Percentiles rank a stretch among this genome's conserved stretches.
These are phyloP conservation scores for Turritopsis rubra DNA, from an alignment of 30 jellyfish, hydroid and myxozoan genomes.

Conservation along the genomic window DNA sequence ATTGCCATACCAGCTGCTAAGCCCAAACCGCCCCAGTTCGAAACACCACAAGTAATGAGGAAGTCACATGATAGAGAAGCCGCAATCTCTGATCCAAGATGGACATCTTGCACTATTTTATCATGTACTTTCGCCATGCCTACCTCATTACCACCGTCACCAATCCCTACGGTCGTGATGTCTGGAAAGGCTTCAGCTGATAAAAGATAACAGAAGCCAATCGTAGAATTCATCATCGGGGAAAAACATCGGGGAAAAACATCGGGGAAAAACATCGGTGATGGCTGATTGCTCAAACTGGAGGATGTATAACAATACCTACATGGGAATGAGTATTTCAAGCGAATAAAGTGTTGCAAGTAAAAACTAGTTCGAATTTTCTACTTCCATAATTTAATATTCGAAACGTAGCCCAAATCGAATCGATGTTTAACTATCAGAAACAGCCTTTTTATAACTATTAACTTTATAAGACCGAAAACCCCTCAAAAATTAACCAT, in stretches of 20 bases:
- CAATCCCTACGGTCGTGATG: slow-evolving; percentile 79
- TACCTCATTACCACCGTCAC: slow-evolving; percentile 94
- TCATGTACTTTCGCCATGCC: slow-evolving; percentile 89
- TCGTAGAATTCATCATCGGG: background rate
- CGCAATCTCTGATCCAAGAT: slow-evolving; percentile 58
- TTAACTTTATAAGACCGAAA: too few species aligned
- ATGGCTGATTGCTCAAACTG: too few species aligned
- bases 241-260: background rate
- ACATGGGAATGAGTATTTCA: too few species aligned
- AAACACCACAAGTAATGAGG: slow-evolving; percentile 74
- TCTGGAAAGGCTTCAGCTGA: slow-evolving; percentile 16
- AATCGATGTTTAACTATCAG: too few species aligned
- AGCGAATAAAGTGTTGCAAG: too few species aligned
- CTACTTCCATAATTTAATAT: too few species aligned
- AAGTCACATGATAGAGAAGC: slow-evolving; percentile 45
- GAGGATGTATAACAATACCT: too few species aligned
- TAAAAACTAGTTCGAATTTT: too few species aligned
- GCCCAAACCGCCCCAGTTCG: slow-evolving; percentile 94
- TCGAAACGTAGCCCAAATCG: too few species aligned
- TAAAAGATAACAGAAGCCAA: background rate
- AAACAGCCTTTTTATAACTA: too few species aligned
- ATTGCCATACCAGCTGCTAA: slow-evolving; percentile 60
- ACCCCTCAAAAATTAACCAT: too few species aligned
- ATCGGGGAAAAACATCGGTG: background rate
- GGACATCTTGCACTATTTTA: slow-evolving; percentile 35